These are phyloP conservation scores for Agriopis aurantiaria DNA, from an alignment of 2,888 invertebrate genomes.

Conservation along the genomic window DNA sequence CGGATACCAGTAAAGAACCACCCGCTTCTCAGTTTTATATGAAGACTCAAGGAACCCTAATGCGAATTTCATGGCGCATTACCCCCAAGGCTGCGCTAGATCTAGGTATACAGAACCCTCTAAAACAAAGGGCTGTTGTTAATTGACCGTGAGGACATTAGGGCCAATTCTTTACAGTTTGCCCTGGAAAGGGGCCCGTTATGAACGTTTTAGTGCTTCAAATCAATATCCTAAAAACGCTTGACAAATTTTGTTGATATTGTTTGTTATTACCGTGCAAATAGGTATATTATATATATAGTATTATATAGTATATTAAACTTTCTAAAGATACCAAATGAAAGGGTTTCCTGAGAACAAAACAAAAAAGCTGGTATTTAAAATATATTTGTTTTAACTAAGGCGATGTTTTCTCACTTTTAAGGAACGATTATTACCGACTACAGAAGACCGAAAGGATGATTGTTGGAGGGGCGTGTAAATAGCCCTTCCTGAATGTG, in stretches of 20 bases:
- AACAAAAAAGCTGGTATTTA: too few species aligned
- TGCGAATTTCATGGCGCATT: constrained; percentile 36
- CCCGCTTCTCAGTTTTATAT: background rate
- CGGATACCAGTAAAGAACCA: background rate
- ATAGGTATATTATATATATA: too few species aligned
- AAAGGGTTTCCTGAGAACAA: too few species aligned
- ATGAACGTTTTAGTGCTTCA: constrained; percentile 5
- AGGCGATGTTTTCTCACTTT: too few species aligned
- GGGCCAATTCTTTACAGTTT: constrained; percentile 21
- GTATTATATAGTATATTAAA: too few species aligned
- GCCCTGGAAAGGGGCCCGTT: background rate
- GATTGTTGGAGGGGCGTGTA: too few species aligned
- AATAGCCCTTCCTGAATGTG: too few species aligned
- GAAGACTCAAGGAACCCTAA: constrained; percentile 22
- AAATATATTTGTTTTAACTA: too few species aligned
- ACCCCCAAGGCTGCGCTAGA: constrained; percentile 16
- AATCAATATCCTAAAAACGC: constrained; percentile 9
- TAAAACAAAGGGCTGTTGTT: constrained; percentile 30
- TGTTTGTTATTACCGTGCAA: background rate
- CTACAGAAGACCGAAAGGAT: too few species aligned
- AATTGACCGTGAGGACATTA: constrained; percentile 32
- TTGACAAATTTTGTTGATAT: background rate
- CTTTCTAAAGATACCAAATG: too few species aligned
- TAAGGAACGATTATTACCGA: too few species aligned
- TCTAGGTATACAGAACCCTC: constrained; percentile 30